Evolutionary conservation across 2,797 vertebrate genomes (phyloP).

Genomic region (Furcifer pardalis): DNA sequence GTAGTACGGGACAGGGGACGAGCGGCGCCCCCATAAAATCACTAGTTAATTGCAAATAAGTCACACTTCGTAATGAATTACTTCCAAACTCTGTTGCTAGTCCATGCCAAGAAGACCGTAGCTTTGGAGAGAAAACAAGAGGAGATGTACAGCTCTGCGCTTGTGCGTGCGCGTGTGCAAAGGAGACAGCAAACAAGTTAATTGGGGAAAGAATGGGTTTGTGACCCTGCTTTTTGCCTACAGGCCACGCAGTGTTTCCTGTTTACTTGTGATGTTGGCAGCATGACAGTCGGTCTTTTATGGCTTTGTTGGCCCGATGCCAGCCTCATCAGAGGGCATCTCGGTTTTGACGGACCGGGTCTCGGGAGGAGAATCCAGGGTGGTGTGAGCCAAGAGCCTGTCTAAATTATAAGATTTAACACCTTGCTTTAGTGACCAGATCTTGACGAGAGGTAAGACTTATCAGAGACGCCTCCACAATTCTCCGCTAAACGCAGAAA

Average conservation of each 20-base stretch:
- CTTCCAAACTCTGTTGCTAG: too few species aligned
- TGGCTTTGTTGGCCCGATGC: slow-evolving; percentile 27
- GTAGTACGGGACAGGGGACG: too few species aligned
- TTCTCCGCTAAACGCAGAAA: neutral
- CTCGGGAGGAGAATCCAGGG: slow-evolving; percentile 58
- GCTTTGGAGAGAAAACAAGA: slow-evolving; percentile 29
- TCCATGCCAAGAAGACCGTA: too few species aligned
- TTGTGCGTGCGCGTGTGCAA: neutral
- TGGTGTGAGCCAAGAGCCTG: slow-evolving; percentile 25
- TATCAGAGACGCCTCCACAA: slow-evolving; percentile 12
- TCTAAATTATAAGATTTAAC: slow-evolving; percentile 37
- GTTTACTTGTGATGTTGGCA: slow-evolving; percentile 55
- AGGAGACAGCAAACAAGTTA: fast-evolving
- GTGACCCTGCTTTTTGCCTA: neutral
- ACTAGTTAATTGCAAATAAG: too few species aligned
- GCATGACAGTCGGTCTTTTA: slow-evolving; percentile 55
- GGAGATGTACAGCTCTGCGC: neutral
- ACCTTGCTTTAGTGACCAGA: slow-evolving; percentile 44
- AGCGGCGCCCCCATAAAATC: too few species aligned
- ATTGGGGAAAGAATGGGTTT: fast-evolving
- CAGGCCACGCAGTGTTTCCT: slow-evolving; percentile 35
- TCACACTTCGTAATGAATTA: too few species aligned
- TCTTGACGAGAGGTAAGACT: neutral
- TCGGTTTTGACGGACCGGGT: slow-evolving; percentile 42
- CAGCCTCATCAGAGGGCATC: slow-evolving; percentile 5